Conservation (phyloP, 1,140 invertebrate species). For the Teleopsis dalmanni region DNA sequence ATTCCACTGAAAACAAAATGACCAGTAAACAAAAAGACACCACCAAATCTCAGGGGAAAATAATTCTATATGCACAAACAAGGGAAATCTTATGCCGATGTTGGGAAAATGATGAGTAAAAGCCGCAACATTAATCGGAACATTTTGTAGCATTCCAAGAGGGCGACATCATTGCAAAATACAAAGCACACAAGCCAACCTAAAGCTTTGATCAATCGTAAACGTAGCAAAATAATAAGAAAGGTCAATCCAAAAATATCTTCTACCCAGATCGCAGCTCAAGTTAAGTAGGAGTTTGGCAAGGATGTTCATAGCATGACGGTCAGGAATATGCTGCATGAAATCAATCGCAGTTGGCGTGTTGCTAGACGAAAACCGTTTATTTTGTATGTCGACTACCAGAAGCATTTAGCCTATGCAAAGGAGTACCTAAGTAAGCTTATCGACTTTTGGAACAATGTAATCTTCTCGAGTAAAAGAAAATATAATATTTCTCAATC, state of each 20-base stretch:
- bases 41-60: constrained; percentile 1
- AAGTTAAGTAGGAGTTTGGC: background rate
- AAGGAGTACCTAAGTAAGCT: background rate
- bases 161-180: constrained; percentile 1
- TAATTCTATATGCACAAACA: constrained; percentile 4
- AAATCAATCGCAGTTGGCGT: background rate
- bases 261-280: background rate
- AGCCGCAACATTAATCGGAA: background rate
- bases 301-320: background rate
- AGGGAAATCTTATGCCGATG: constrained; percentile 10
- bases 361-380: constrained; percentile 7
- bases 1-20: background rate
- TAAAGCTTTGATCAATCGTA: background rate
- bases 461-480: constrained; percentile 12
- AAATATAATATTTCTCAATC: constrained; percentile 15
- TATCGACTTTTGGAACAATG: constrained; percentile 4
- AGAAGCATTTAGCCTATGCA: constrained; percentile 1
- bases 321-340: background rate
- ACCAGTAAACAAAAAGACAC: background rate
- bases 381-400: background rate
- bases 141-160: background rate
- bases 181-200: background rate
- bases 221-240: background rate
- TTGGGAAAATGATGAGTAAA: constrained; percentile 7
- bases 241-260: background rate